Evolutionary conservation across 1,140 invertebrate species (phyloP).

Genomic region (Drosophila sp.): DNA sequence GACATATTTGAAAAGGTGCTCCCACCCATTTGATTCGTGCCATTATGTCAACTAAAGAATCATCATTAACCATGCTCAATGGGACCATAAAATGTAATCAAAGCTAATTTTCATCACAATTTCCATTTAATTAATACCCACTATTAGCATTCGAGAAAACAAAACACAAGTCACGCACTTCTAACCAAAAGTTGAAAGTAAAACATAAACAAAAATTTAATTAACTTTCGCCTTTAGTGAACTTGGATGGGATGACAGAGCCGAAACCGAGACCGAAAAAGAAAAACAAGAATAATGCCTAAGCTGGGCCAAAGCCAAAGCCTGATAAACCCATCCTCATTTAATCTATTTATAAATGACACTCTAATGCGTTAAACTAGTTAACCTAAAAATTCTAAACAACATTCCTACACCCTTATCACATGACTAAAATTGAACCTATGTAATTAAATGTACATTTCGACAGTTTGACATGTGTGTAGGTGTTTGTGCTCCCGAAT

Average conservation of each 20-base stretch:
- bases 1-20: too few species aligned
- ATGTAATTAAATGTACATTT: conserved; percentile 66
- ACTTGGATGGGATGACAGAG: conserved; percentile 5
- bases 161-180: conserved; percentile 48
- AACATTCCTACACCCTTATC: conserved; percentile 45
- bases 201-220: conserved; percentile 74
- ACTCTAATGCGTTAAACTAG: conserved; percentile 26
- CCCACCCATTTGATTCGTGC: not conserved
- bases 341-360: conserved; percentile 13
- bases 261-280: conserved; percentile 16
- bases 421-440: conserved; percentile 47
- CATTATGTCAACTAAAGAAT: not conserved
- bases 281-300: conserved; percentile 8
- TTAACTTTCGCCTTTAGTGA: conserved; percentile 56
- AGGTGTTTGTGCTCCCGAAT: not conserved
- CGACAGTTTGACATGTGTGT: conserved; percentile 49
- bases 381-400: conserved; percentile 37
- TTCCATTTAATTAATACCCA: conserved; percentile 4
- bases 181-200: conserved; percentile 53
- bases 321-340: conserved; percentile 1
- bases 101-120: conserved; percentile 15
- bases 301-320: not conserved
- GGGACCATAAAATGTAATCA: conserved; percentile 3
- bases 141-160: conserved; percentile 11
- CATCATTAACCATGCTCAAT: not conserved